phyloP scores from a whole-genome alignment of 2,888 invertebrate species.

The Pyrocoelia pectoralis region DNA sequence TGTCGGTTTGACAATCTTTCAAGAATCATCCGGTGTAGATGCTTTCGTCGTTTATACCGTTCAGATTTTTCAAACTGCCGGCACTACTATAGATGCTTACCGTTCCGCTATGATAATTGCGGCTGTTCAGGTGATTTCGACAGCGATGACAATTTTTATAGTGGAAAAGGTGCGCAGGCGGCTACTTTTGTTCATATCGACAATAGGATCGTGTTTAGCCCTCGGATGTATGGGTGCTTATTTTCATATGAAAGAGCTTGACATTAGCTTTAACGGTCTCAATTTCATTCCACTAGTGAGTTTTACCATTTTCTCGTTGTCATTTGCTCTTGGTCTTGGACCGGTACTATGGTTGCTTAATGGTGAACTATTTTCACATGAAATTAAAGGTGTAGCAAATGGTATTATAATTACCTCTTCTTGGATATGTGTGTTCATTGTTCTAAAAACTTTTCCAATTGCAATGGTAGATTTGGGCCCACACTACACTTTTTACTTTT shows the following conservation, averaged over 20 bases:
- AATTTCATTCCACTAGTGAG: conserved; percentile 18
- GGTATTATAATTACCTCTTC: conserved; percentile 25
- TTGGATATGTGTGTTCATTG: conserved; percentile 28
- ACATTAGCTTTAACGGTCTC: conserved; percentile 13
- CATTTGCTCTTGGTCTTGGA: conserved; percentile 31
- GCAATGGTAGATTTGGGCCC: conserved; percentile 21
- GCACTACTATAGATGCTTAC: conserved; percentile 68
- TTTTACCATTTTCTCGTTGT: conserved; percentile 25
- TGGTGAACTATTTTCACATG: conserved; percentile 28
- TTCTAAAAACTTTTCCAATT: conserved; percentile 26
- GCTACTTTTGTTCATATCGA: conserved; percentile 50
- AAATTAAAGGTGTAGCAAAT: conserved; percentile 28
- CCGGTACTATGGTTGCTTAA: conserved; percentile 30
- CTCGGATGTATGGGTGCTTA: conserved; percentile 5
- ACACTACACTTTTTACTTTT: conserved; percentile 30
- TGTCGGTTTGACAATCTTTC: conserved; percentile 60
- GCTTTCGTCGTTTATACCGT: conserved; percentile 80
- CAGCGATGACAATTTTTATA: conserved; percentile 69
- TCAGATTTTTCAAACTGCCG: conserved; percentile 74
- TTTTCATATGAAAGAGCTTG: not conserved
- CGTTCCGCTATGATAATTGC: conserved; percentile 78
- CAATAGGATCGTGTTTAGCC: conserved; percentile 9
- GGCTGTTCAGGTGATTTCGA: conserved; percentile 77
- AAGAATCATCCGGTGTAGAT: conserved; percentile 73
- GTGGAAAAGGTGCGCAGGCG: conserved; percentile 81